A percentile compares a stretch with the other conserved stretches of the same genome.
phyloP scores from a whole-genome alignment of 2,888 invertebrate genomes.

The Polydrusus pterygomalis region DNA sequence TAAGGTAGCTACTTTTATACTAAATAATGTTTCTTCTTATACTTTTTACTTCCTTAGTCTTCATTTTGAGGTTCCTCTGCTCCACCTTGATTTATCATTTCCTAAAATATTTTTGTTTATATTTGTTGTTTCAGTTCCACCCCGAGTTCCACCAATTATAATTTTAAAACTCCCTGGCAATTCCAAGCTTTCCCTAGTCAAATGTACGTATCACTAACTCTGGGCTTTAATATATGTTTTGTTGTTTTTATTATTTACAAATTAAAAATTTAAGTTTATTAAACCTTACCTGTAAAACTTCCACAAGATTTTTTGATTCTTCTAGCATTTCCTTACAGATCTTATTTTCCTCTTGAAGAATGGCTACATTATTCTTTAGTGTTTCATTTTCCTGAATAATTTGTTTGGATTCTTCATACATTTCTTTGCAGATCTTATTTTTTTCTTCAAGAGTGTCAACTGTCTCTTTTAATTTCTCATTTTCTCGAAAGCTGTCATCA shows the following conservation, averaged over 20 bases:
- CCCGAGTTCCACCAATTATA: neutral
- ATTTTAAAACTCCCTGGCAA: no score
- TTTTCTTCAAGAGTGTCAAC: conserved; percentile 75
- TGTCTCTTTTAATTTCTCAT: conserved; percentile 76
- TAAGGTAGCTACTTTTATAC: conserved; percentile 5
- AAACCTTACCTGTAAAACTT: conserved; percentile 80
- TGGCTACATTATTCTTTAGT: conserved; percentile 73
- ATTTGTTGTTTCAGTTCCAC: neutral
- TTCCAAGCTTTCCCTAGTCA: no score
- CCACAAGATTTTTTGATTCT: conserved; percentile 83
- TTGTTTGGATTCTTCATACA: conserved; percentile 80
- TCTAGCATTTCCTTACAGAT: conserved; percentile 83
- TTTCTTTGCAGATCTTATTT: conserved; percentile 79
- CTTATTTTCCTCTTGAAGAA: conserved; percentile 77
- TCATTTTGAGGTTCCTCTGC: conserved; percentile 14
- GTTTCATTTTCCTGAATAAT: conserved; percentile 80
- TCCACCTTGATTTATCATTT: conserved; percentile 46
- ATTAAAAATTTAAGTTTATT: neutral
- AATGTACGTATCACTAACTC: neutral
- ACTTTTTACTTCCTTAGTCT: neutral
- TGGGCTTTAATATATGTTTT: neutral
- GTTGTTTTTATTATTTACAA: neutral
- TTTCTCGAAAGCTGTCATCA: conserved; percentile 83
- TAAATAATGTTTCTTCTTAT: neutral
- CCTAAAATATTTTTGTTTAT: conserved; percentile 32